A percentile compares a stretch with the other conserved stretches of the same genome.
These are phyloP conservation scores for Penaeus chinensis DNA, from an alignment of 1,140 invertebrate genomes.

Conservation along the genomic window DNA sequence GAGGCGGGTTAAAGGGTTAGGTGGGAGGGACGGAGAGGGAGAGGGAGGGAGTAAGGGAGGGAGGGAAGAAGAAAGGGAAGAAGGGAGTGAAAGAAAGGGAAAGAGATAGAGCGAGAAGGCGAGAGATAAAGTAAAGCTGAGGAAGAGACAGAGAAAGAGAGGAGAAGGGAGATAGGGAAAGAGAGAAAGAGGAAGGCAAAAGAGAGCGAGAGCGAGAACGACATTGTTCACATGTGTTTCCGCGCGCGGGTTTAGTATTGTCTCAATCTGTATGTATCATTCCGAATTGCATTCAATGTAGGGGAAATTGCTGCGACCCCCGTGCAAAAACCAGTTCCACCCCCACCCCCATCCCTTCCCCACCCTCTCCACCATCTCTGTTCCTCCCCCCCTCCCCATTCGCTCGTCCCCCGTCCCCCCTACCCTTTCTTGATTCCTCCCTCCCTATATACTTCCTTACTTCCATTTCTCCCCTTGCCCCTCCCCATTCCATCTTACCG, in stretches of 20 bases:
- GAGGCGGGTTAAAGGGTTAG: neutral
- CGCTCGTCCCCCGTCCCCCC: neutral
- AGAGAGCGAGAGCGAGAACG: constrained; percentile 1
- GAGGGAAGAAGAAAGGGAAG: neutral
- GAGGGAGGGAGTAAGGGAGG: neutral
- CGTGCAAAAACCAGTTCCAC: neutral
- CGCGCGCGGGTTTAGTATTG: no score
- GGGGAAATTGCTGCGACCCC: no score
- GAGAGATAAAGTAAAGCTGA: neutral
- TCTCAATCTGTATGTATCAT: no score
- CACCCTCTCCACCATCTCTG: neutral
- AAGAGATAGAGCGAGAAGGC: constrained; percentile 1
- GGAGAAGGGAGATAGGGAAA: neutral
- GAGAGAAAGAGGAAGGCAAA: neutral
- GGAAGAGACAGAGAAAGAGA: neutral
- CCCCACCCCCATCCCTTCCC: neutral
- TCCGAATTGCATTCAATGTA: no score
- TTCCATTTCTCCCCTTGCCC: no score
- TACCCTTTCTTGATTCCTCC: neutral
- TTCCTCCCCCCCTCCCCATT: neutral
- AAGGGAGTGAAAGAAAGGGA: neutral
- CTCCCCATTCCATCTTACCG: no score
- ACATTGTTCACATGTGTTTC: neutral
- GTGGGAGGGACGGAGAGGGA: no score
- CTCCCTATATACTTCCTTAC: no score